A percentile compares a stretch with the other conserved stretches of the same genome.
These are phyloP conservation scores for Grammomys surdaster DNA, from an alignment of 2,113 vertebrate species.

Conservation along the genomic window DNA sequence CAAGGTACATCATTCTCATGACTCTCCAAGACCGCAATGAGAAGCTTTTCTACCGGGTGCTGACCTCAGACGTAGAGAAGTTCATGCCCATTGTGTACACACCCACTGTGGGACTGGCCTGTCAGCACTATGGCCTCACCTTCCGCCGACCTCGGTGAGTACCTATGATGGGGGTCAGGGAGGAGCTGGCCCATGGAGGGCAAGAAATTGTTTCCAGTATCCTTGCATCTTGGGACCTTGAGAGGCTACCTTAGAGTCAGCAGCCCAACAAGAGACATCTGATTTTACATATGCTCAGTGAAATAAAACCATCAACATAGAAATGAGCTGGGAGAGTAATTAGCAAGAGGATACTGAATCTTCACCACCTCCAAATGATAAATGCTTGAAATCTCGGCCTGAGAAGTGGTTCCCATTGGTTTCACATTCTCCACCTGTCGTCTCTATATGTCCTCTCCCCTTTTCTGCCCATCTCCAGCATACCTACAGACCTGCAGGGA, in stretches of 20 bases:
- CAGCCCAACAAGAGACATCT: not conserved
- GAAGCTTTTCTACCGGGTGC: conserved; percentile 97
- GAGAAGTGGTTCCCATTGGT: not conserved
- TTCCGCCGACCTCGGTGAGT: conserved; percentile 98
- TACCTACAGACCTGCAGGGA: not conserved
- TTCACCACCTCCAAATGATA: not conserved
- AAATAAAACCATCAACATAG: not conserved
- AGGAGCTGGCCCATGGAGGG: not conserved
- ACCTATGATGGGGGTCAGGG: not conserved
- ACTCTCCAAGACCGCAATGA: conserved; percentile 98
- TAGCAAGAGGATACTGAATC: not conserved
- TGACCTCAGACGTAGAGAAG: conserved; percentile 96
- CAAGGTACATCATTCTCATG: conserved; percentile 98
- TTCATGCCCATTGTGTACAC: conserved; percentile 99
- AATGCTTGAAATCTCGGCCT: not conserved
- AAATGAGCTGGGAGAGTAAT: not conserved
- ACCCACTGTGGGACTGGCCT: conserved; percentile 96
- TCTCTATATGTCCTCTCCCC: not conserved
- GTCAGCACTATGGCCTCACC: conserved; percentile 96
- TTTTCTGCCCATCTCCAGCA: not conserved
- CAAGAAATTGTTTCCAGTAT: not conserved
- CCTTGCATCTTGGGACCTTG: not conserved
- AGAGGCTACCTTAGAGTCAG: not conserved
- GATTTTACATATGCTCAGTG: not conserved
- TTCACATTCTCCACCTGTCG: not conserved